Conservation (phyloP, 2,797 vertebrate species). For the Decapterus maruadsi region DNA sequence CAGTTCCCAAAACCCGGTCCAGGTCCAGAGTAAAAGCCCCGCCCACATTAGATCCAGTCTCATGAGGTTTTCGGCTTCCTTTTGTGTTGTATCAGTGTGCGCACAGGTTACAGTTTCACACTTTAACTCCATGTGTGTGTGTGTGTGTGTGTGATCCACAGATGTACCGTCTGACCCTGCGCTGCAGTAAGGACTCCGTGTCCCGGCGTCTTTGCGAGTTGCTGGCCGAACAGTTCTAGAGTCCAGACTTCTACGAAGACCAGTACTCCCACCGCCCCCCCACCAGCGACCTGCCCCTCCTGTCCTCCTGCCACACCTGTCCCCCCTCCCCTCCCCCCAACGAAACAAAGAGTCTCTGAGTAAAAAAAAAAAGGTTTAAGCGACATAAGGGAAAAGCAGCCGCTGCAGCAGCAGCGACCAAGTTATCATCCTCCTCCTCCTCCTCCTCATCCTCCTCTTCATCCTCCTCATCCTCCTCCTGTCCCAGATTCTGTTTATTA, state of each 20-base stretch:
- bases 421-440: constrained; percentile 67
- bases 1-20: not conserved
- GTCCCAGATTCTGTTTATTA: constrained; percentile 79
- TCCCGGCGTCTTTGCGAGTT: constrained; percentile 92
- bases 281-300: constrained; percentile 67
- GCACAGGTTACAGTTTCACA: not conserved
- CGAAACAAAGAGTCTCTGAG: constrained; percentile 67
- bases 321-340: constrained; percentile 44
- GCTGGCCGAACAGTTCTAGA: constrained; percentile 93
- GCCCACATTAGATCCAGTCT: not conserved
- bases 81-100: no score
- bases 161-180: constrained; percentile 96
- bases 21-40: no score
- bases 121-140: not conserved
- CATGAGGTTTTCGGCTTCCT: not conserved
- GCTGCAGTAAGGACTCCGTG: constrained; percentile 94
- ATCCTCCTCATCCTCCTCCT: constrained; percentile 56
- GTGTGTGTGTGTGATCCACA: constrained; percentile 52
- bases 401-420: constrained; percentile 69
- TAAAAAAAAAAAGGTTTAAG: constrained; percentile 68
- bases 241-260: constrained; percentile 39
- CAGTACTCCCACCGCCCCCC: constrained; percentile 59
- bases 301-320: constrained; percentile 33
- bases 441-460: constrained; percentile 56
- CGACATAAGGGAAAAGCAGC: constrained; percentile 85